A percentile compares a stretch with the other conserved stretches of the same genome.
phyloP scores from a whole-genome alignment of 92 coral and sea anemone genomes.

The Pocillopora grandis region DNA sequence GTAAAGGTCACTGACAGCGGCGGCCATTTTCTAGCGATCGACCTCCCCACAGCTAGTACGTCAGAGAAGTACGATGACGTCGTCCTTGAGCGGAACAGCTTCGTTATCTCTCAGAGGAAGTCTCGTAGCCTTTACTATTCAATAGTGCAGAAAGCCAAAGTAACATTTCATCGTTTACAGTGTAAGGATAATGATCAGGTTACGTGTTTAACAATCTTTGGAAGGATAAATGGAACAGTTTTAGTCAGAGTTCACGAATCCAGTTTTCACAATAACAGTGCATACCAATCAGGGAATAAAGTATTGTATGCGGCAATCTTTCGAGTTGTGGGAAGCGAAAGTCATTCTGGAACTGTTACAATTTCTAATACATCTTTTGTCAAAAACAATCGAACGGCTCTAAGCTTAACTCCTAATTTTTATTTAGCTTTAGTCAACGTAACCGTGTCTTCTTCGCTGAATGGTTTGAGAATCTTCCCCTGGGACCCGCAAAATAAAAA shows the following conservation, averaged over 20 bases:
- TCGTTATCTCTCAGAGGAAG: not conserved
- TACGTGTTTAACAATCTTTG: not conserved
- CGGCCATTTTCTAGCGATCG: constrained; percentile 4
- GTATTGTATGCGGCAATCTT: not conserved
- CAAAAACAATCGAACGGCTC: not conserved
- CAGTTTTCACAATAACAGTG: constrained; percentile 15
- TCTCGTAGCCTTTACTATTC: constrained; percentile 22
- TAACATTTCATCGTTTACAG: constrained; percentile 9
- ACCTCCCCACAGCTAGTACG: constrained; percentile 21
- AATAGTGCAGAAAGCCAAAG: not conserved
- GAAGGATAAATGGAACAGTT: constrained; percentile 5
- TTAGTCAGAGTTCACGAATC: not conserved
- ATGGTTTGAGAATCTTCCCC: not conserved
- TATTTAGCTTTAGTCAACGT: not conserved
- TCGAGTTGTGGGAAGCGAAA: not conserved
- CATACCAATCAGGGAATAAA: not conserved
- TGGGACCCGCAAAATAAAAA: not conserved
- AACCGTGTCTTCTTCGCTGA: not conserved
- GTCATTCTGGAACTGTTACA: not conserved
- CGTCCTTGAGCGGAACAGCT: not conserved
- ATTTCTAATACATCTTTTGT: constrained; percentile 18
- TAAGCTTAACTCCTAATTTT: constrained; percentile 6
- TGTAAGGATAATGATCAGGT: not conserved
- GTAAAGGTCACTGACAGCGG: not conserved
- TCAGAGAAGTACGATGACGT: not conserved